Evolutionary conservation across 2,888 invertebrate species (phyloP), one percentile per base, ranked within the genome.

Genomic region (Euphydryas editha): DNA sequence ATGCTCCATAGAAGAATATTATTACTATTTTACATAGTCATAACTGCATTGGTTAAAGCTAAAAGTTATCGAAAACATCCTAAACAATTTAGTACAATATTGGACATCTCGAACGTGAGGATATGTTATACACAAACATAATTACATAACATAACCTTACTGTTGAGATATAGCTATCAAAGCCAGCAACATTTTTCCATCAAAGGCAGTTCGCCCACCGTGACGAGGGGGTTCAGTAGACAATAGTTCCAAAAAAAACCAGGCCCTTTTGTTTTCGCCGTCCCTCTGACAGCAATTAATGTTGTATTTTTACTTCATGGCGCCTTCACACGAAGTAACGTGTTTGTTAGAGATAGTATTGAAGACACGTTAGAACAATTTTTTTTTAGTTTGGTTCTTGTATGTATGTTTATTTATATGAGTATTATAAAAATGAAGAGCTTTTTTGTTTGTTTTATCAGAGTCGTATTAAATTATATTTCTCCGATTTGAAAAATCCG

Each of bases 211-310:
- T 75, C 77, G 75, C 78, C 75, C 76, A 78, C 84, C 89, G 83
- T 88, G 84, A 88, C 90, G 84, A 82, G 81, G 30, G 88, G 87
- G 88, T 81, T 77, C 84, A 79, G 81, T 78, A 81, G 79, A 88
- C 86, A 90, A 89, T 89, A 85, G 88, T 85, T 81, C 81, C 84
- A 78, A 86, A 89, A n/a, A 90, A 88, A 86, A 79, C 62, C 76
- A 44, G 73, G 71, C 73, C 71, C 84, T 80, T 81, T 90, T 88
- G 87, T 89, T 84, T 87, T 84, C 84, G 80, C 78, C 80, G 74
- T 76, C 74, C 77, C 73, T 72, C 84, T 86, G 90, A 88, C 90
- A 87, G 85, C 90, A 90, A 91, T 90, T 90, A 91, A 90, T 90
- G 88, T 88, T 87, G 84, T 86, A 85, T 88, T 85, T 81, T 81